phyloP scores from a whole-genome alignment of 2,797 vertebrate genomes.

The Syndactyla subalaris region DNA sequence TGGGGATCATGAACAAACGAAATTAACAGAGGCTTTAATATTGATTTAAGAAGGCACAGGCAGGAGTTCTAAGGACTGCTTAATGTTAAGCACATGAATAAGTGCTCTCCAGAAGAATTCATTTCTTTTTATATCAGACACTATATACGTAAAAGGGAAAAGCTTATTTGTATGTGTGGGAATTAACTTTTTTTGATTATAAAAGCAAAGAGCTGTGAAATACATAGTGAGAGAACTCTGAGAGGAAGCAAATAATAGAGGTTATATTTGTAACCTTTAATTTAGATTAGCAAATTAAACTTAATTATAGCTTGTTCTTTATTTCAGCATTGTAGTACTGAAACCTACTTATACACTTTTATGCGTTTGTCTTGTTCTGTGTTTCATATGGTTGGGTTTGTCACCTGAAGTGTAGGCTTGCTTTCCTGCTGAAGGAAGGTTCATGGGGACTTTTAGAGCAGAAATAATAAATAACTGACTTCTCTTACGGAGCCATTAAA shows the following conservation, averaged over 20 bases:
- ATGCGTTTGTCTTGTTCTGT: background rate
- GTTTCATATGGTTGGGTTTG: background rate
- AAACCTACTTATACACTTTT: background rate
- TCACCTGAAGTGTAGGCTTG: background rate
- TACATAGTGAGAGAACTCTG: background rate
- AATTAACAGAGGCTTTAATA: slow-evolving; percentile 31
- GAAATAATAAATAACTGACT: slow-evolving; percentile 32
- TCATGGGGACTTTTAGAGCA: background rate
- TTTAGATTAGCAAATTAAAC: background rate
- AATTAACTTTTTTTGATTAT: background rate
- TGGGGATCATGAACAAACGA: slow-evolving; percentile 5
- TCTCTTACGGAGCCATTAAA: background rate
- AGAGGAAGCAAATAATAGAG: background rate
- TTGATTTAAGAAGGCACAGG: slow-evolving; percentile 22
- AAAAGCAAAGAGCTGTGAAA: background rate
- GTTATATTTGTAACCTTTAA: background rate
- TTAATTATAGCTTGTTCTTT: background rate
- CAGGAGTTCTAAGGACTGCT: background rate
- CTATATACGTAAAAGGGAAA: background rate
- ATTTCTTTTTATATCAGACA: background rate
- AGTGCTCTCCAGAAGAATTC: background rate
- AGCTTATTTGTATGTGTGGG: background rate
- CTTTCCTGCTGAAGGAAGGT: background rate
- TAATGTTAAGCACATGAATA: background rate
- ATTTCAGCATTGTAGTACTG: background rate